These are phyloP conservation scores for Loxodonta africana DNA, from an alignment of 2,113 vertebrate genomes.

Conservation along the genomic window DNA sequence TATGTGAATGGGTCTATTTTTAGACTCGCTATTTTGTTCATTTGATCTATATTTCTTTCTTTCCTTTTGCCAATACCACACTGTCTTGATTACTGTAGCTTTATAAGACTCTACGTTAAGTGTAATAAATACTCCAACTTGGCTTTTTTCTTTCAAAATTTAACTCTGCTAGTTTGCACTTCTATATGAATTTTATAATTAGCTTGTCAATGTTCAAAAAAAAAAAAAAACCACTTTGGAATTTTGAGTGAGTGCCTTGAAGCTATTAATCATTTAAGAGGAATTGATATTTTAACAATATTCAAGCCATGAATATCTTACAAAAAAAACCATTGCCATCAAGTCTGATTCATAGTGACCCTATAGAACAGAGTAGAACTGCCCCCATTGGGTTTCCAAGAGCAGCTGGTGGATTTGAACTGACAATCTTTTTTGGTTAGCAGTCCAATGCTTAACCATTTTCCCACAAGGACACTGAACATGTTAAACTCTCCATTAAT, in stretches of 20 bases:
- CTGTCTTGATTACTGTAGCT: not conserved
- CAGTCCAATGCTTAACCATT: too few species aligned
- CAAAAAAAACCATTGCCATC: too few species aligned
- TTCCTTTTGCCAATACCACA: too few species aligned
- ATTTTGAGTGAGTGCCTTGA: not conserved
- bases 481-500: not conserved
- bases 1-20: too few species aligned
- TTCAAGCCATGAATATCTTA: too few species aligned
- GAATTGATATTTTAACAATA: not conserved
- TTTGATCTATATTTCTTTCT: too few species aligned
- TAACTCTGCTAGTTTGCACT: not conserved
- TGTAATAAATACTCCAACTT: not conserved
- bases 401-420: too few species aligned
- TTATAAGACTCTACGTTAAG: not conserved
- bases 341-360: too few species aligned
- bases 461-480: not conserved
- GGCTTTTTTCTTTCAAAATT: not conserved
- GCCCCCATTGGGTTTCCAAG: too few species aligned
- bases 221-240: slow-evolving; percentile 12
- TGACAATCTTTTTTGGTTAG: too few species aligned
- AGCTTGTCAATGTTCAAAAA: not conserved
- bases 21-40: too few species aligned
- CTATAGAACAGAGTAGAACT: too few species aligned
- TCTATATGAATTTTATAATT: not conserved
- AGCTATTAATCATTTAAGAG: not conserved